Conservation (phyloP, 2,797 vertebrate species). For the Labeo calbasu region DNA sequence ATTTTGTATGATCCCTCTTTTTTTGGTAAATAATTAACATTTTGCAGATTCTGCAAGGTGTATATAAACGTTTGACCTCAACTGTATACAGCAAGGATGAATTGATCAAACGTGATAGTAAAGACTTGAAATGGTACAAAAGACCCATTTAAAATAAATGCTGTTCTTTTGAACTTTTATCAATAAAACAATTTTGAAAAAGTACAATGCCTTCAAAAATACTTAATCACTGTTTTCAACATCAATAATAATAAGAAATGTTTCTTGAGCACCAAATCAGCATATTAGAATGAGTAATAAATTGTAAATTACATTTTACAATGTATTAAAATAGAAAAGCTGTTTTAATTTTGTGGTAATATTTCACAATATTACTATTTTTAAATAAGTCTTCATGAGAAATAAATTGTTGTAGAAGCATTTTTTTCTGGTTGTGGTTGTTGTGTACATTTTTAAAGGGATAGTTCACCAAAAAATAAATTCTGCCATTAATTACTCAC, state of each 20-base stretch:
- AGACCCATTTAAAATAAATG: neutral
- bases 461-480: too few species aligned
- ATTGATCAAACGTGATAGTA: neutral
- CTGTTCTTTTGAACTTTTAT: neutral
- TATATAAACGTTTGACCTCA: too few species aligned
- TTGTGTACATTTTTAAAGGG: too few species aligned
- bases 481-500: too few species aligned
- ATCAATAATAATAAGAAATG: neutral
- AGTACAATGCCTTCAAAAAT: too few species aligned
- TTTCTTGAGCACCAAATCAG: neutral
- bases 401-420: too few species aligned
- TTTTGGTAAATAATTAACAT: too few species aligned
- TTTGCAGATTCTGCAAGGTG: too few species aligned
- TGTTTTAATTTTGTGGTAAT: neutral
- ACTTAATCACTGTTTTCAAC: neutral
- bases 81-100: neutral
- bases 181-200: neutral
- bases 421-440: too few species aligned
- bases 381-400: neutral
- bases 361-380: neutral
- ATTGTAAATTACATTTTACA: neutral
- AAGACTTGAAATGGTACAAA: neutral
- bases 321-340: neutral
- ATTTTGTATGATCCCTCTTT: too few species aligned
- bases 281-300: neutral